These are phyloP conservation scores for Athalia circularis DNA, from an alignment of 2,888 invertebrate genomes.

Conservation along the genomic window DNA sequence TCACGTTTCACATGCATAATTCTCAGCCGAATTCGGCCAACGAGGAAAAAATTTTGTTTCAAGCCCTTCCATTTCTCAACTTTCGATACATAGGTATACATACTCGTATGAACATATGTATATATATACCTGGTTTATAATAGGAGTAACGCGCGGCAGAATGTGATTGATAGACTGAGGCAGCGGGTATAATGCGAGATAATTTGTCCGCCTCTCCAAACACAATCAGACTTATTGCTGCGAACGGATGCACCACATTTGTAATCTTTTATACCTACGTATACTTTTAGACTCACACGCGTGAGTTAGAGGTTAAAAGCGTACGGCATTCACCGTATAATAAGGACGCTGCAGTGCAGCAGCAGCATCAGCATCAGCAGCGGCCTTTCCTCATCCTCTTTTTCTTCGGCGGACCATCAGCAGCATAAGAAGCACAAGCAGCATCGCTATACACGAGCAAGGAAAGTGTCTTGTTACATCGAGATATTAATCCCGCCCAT, in stretches of 20 bases:
- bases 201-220: slow-evolving; percentile 71
- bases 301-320: slow-evolving; percentile 18
- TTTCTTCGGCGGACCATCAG: no score
- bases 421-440: no score
- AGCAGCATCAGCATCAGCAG: neutral
- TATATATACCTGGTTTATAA: slow-evolving; percentile 13
- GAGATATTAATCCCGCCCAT: slow-evolving; percentile 73
- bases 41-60: slow-evolving; percentile 26
- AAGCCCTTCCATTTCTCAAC: slow-evolving; percentile 27
- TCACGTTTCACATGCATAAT: no score
- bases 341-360: slow-evolving; percentile 1
- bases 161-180: slow-evolving; percentile 72
- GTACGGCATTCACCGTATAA: slow-evolving; percentile 55
- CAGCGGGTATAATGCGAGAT: slow-evolving; percentile 70
- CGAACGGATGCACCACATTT: slow-evolving; percentile 72
- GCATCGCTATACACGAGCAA: slow-evolving; percentile 54
- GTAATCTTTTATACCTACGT: slow-evolving; percentile 70
- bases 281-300: slow-evolving; percentile 25
- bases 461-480: slow-evolving; percentile 73
- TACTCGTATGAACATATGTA: neutral
- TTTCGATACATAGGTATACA: slow-evolving; percentile 9
- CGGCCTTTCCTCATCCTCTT: no score
- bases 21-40: no score
- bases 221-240: slow-evolving; percentile 73
- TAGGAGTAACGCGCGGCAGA: slow-evolving; percentile 50